Evolutionary conservation across 2,797 vertebrate species (phyloP), one percentile per base, ranked within the genome.

Genomic region (Schizothorax lantsangensis): DNA sequence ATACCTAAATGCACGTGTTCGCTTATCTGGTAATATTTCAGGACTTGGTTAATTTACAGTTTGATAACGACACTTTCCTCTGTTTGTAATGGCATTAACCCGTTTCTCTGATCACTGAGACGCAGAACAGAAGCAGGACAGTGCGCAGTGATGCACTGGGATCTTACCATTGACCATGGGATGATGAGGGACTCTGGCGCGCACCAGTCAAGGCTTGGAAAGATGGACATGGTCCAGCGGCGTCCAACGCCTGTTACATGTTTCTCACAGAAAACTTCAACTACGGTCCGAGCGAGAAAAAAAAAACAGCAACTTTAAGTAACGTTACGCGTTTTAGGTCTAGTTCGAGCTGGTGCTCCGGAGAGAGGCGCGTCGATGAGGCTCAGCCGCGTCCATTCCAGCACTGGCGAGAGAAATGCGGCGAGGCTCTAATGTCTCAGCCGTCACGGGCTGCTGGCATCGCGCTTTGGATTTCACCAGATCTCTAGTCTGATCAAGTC

Each of bases 101-200:
- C 14, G 62, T 66, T 17, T 66, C 17, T 66, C 30, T 66, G 62
- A 7, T 1, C 2, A 3, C 15, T 30, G 62, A 66, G 62, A 15
- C 26, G 2, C 26, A 15, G 62, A 33, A 17, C 14, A 66, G 64
- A 8, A 33, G 30, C 64, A n/a, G 49, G 17, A 1, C 4, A 54
- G 30, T 40, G 71, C 40, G 30, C 57, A 14, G 73, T 17, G 54
- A 30, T 30, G 79, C 43, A 19, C n/a, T n/a, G 15, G 8, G 19
- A 30, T 89, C 93, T 89, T 89, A 96, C 95, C 95, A 95, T 96
- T 96, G 94, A 95, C 94, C 94, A 95, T 92, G 89, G 91, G 92
- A 88, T 93, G 89, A 83, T 71, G 90, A 91, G 66, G 92, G 92
- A 90, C 86, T 93, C 83, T 36, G 93, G 81, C 83, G 84, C 84